Base-by-base conservation (phyloP, 2,888 invertebrate genomes). In the Drosophila pullipes region DNA sequence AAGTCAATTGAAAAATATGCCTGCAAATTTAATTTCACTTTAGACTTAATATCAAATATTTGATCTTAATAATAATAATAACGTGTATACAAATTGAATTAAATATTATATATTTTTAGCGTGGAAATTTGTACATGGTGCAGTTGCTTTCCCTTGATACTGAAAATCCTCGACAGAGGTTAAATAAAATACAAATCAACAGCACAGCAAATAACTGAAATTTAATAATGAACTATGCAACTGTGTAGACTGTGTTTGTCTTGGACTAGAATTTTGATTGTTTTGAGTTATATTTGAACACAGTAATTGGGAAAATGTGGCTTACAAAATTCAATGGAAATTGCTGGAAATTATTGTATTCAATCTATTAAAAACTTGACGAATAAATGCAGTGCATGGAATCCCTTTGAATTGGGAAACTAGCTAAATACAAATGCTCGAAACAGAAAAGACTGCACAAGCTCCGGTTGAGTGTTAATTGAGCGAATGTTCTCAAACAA, bases 391-490 rank as follows among this genome's bases (percentile, higher is more conserved):
- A 30, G 0, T 10, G 33, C 7, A 39, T 33, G 25, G 49, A 39
- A 28, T 41, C 16, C 13, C 18, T 66, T 52, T 52, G 33, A 68
- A 28, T n/a, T 35, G 11, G n/a, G 13, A 28, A 35, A 35, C 33
- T 28, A 22, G 0, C n/a, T 6, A 28, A 28, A 3, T 13, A 7
- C 25, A 50, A 37, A 39, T 28, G 35, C 25, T 47, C 37, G 1
- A 2, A 37, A n/a, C 3, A 13, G 4, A 33, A 33, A 11, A 13
- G 2, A 30, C 39, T 69, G 2, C 22, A 28, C 7, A 2, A 53
- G 41, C 28, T 37, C 37, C n/a, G n/a, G 18, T 31, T 55, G 16
- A 44, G 10, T 30, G 3, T 55, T 49, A 55, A 68, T 70, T 37
- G 49, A 49, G n/a, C 11, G 7, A 6, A 49, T 41, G 13, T 44